Evolutionary conservation across 2,113 vertebrate species (phyloP), one percentile per base, ranked within the genome.

Genomic region (Hippocampus comes): DNA sequence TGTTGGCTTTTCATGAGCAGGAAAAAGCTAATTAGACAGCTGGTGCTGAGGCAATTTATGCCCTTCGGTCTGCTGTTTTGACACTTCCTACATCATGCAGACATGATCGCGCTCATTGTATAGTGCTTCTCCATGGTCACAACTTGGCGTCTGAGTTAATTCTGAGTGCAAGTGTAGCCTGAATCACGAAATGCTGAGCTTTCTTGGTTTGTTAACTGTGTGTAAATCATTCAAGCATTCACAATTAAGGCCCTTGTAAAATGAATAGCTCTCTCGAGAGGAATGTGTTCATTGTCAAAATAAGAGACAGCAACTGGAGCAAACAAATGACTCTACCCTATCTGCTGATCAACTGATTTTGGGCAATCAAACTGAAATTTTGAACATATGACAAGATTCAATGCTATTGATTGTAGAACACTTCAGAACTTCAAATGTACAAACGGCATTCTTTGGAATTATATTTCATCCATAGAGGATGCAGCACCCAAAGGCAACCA

Each of bases 1-100:
- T 86, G 86, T 85, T 86, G 89, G 88, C 88, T 92, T 90, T 92
- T 90, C 87, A 89, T 89, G 86, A 90, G 86, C 85, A 89, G 82
- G 88, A 87, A 88, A 89, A 88, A 90, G 87, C 90, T 92, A 92
- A 92, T 91, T 91, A 91, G 91, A 89, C 88, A 87, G 86, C 89
- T 92, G 91, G 88, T 88, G 85, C 78, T 78, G 78, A 82, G 89
- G 90, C 91, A 91, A 88, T 83, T 82, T 84, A 70, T 85, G 86
- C 87, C 86, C 83, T 87, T 87, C 85, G 82, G 87, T 86, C 87
- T 89, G 85, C 87, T 86, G 91, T 90, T 92, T 90, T 88, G 86
- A 78, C 86, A 82, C 78, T 82, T 86, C 86, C 82, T 87, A 88
- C 87, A 90, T 91, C 90, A 91, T 86, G 81, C 82, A 86, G 86